Percentiles rank a stretch among this genome's conserved stretches.
These are phyloP conservation scores for Noctua pronuba DNA, from an alignment of 2,888 invertebrate genomes.

Conservation along the genomic window DNA sequence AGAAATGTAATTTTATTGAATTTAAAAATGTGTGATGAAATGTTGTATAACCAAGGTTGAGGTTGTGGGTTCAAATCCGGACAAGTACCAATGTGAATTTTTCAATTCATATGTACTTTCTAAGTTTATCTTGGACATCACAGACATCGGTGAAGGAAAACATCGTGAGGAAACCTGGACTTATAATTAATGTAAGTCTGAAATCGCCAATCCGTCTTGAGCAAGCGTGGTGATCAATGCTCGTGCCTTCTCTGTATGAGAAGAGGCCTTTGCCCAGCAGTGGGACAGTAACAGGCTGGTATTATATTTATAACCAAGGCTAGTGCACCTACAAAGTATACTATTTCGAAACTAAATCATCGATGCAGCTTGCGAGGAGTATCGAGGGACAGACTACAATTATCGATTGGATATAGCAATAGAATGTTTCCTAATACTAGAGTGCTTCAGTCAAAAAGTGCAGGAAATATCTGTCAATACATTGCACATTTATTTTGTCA, in stretches of 20 bases:
- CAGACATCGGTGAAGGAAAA: no score
- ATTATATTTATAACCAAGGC: not conserved
- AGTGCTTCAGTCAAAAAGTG: constrained; percentile 1
- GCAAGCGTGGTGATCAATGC: no score
- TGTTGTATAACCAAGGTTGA: not conserved
- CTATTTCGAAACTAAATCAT: constrained; percentile 7
- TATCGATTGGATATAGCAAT: constrained; percentile 19
- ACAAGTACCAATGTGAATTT: no score
- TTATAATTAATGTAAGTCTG: no score
- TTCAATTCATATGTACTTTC: no score
- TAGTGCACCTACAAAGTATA: not conserved
- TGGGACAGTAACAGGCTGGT: no score
- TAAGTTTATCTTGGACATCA: no score
- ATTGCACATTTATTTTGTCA: not conserved
- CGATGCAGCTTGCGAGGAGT: not conserved
- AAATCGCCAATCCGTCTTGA: no score
- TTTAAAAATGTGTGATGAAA: not conserved
- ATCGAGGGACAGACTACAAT: not conserved
- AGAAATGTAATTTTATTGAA: not conserved
- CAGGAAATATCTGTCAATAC: not conserved
- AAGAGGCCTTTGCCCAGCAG: no score
- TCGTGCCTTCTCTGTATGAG: no score
- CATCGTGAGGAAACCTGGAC: no score
- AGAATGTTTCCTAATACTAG: not conserved
- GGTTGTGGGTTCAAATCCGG: no score